A percentile compares a stretch with the other conserved stretches of the same genome.
These are phyloP conservation scores for Euwallacea similis DNA, from an alignment of 1,140 invertebrate species.

Conservation along the genomic window DNA sequence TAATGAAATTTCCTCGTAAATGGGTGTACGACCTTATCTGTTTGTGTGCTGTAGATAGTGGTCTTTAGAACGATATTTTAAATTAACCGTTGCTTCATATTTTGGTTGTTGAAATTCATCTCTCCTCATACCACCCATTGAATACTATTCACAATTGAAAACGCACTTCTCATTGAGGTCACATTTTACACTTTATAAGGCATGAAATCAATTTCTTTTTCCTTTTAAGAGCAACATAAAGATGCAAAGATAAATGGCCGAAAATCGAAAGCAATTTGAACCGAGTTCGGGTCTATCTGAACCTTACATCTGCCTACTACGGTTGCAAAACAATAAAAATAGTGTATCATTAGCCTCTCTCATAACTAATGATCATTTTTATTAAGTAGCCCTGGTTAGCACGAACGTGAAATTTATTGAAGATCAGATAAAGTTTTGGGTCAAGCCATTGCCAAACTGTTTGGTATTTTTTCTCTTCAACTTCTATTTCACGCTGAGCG, in stretches of 20 bases:
- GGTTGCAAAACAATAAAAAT: conserved; percentile 36
- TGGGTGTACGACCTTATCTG: too few relatives aligned
- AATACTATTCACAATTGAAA: too few relatives aligned
- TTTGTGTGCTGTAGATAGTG: too few relatives aligned
- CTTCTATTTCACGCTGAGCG: conserved; percentile 21
- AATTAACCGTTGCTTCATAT: too few relatives aligned
- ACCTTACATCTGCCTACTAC: conserved; percentile 13
- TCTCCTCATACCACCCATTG: too few relatives aligned
- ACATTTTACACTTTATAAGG: background rate
- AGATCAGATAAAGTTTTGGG: conserved; percentile 33
- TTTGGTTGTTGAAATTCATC: too few relatives aligned
- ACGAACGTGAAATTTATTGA: conserved; percentile 31
- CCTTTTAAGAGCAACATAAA: conserved; percentile 2
- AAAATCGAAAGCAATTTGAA: conserved; percentile 16
- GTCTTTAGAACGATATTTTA: too few relatives aligned
- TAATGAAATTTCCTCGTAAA: too few relatives aligned
- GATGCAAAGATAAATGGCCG: background rate
- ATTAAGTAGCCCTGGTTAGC: conserved; percentile 29
- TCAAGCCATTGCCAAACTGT: conserved; percentile 25
- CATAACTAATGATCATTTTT: conserved; percentile 36
- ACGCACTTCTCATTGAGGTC: too few relatives aligned
- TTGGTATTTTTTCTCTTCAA: background rate
- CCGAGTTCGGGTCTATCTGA: conserved; percentile 7
- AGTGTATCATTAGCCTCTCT: conserved; percentile 25
- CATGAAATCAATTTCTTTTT: background rate